Percentiles rank a stretch among this genome's conserved stretches.
phyloP scores from a whole-genome alignment of 2,797 vertebrate genomes.

The Furcifer pardalis region DNA sequence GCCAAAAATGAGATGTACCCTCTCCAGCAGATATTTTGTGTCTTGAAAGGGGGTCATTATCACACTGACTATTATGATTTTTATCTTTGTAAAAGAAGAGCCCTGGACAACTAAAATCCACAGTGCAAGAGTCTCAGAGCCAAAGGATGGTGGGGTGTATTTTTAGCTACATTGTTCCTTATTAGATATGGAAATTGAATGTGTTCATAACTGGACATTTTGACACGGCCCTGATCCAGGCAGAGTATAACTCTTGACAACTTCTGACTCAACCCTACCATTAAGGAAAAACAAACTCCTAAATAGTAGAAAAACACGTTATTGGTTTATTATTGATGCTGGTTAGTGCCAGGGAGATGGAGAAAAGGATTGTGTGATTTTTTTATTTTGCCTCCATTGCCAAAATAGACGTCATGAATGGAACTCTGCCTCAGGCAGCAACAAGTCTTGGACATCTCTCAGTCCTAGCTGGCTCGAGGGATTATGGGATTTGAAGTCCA shows the following conservation, averaged over 20 bases:
- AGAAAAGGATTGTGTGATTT: too few species aligned
- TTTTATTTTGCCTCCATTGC: neutral
- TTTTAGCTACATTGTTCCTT: neutral
- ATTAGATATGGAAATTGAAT: neutral
- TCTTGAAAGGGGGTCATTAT: neutral
- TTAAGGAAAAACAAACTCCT: too few species aligned
- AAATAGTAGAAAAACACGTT: too few species aligned
- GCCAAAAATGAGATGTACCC: too few species aligned
- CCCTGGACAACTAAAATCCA: neutral
- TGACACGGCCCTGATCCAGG: too few species aligned
- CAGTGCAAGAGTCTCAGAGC: neutral
- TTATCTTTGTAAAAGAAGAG: neutral
- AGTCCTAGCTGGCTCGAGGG: neutral
- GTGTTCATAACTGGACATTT: conserved; percentile 8
- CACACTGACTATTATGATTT: neutral
- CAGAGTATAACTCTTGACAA: too few species aligned
- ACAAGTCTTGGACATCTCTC: neutral
- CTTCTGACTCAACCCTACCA: too few species aligned
- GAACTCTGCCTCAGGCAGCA: too few species aligned
- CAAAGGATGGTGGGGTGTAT: neutral
- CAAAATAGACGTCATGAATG: too few species aligned
- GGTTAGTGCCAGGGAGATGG: too few species aligned
- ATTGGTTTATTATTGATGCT: neutral
- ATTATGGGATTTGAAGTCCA: neutral
- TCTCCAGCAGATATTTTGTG: conserved; percentile 1